Base-by-base conservation (phyloP, 1,140 invertebrate species). In the Vanessa atalanta region DNA sequence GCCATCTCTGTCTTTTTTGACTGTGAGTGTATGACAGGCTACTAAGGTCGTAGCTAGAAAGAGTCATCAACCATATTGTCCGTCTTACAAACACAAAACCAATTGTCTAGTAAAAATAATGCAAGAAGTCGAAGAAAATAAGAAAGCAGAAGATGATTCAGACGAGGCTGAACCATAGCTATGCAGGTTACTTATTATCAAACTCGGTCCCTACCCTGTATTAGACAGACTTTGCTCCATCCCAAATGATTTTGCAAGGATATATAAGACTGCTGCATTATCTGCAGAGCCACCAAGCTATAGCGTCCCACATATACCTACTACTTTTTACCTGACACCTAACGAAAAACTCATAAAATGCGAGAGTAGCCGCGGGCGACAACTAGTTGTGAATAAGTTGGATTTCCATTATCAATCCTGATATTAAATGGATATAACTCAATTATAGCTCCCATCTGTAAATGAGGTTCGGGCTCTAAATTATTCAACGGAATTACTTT, bases 211-310 rank as follows among this genome's bases (percentile, higher is more conserved):
- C 23, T 93, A 89, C 83, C 89, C 91, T 72, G 84, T 93, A 16
- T 73, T 93, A 66, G 89, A 89, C 26, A 82, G 87, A 73, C 89
- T 89, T 8, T 93, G 91, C 55, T 73, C 84, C 60, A 80, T 85
- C 6, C 88, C 89, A 26, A 89, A 93, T 74, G 91, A 89, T 9
- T 93, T 91, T 71, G 86, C 91, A n/a, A 86, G 87, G 75, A 93
- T 93, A 89, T 93, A 93, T 53, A 91, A 88, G 63, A 91, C 73
- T 16, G 91, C 85, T 13, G 84, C 80, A 13, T 69, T 84, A 63
- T 82, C 86, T 47, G 23, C 84, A 9, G 77, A 79, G 61, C 88
- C 89, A 16, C 85, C 85, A 0, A 93, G 89, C 72, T 92, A 90
- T 65, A 90, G 85, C 55, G 84, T n/a, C n/a, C n/a, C n/a, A n/a